Evolutionary conservation across 2,888 invertebrate species (phyloP).

Genomic region (Gymnosoma rotundatum): DNA sequence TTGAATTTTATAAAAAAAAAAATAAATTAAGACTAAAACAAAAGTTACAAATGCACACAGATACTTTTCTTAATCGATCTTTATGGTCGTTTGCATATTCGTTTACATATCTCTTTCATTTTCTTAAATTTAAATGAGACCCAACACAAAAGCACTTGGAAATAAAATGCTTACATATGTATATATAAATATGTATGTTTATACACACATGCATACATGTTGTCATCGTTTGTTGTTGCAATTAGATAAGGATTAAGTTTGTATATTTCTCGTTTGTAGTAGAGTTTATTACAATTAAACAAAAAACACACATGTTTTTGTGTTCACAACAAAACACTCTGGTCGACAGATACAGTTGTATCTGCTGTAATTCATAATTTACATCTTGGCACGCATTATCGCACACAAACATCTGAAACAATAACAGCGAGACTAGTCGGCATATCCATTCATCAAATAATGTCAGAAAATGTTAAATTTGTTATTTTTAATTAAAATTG

Average conservation of each 20-base stretch:
- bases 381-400: slow-evolving; percentile 64
- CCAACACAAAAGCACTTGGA: slow-evolving; percentile 50
- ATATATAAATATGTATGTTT: not conserved
- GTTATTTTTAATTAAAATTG: slow-evolving; percentile 53
- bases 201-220: not conserved
- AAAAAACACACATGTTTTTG: not conserved
- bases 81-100: slow-evolving; percentile 20
- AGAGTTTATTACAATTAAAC: not conserved
- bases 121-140: slow-evolving; percentile 46
- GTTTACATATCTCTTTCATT: slow-evolving; percentile 5
- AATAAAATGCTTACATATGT: slow-evolving; percentile 1
- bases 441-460: slow-evolving; percentile 74
- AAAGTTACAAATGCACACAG: slow-evolving; percentile 64
- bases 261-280: slow-evolving; percentile 25
- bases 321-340: slow-evolving; percentile 1
- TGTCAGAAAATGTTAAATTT: slow-evolving; percentile 25
- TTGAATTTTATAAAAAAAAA: slow-evolving; percentile 64
- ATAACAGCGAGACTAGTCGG: slow-evolving; percentile 58
- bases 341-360: slow-evolving; percentile 19
- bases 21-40: slow-evolving; percentile 63
- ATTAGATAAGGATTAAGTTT: slow-evolving; percentile 44
- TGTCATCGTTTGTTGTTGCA: slow-evolving; percentile 14
- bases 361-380: slow-evolving; percentile 54
- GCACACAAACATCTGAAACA: slow-evolving; percentile 62
- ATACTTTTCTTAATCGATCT: slow-evolving; percentile 58